phyloP scores from a whole-genome alignment of 2,888 invertebrate species.

The Norana najaformis region DNA sequence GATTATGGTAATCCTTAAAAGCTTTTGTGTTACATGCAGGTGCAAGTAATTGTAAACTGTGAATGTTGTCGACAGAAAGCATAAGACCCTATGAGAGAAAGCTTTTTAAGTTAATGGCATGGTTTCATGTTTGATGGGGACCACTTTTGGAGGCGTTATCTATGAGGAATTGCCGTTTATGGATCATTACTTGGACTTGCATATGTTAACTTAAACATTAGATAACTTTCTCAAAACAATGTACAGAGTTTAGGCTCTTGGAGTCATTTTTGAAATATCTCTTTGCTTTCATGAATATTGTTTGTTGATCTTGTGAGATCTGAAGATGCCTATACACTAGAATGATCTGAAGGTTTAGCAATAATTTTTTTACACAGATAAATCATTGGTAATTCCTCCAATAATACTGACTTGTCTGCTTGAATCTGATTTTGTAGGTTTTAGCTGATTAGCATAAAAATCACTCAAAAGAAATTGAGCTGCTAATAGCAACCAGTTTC shows the following conservation, averaged over 20 bases:
- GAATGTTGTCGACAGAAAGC: neutral
- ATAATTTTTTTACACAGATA: neutral
- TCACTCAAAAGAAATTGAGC: neutral
- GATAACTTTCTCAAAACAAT: neutral
- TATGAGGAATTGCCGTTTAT: neutral
- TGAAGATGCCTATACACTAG: neutral
- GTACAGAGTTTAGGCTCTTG: neutral
- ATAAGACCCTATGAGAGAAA: neutral
- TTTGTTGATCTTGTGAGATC: constrained; percentile 4
- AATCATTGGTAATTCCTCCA: too few relatives aligned
- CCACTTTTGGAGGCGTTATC: neutral
- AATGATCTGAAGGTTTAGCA: neutral
- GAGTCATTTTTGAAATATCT: neutral
- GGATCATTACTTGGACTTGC: neutral
- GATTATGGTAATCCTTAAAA: neutral
- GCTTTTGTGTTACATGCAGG: neutral
- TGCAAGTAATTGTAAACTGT: neutral
- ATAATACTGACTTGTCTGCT: too few relatives aligned
- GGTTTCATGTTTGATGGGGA: neutral
- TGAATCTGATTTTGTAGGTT: neutral
- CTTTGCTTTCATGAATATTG: neutral
- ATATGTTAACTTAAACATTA: neutral
- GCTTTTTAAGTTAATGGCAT: neutral
- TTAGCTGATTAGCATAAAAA: neutral
- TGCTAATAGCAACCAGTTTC: neutral